Base-by-base conservation (phyloP, 2,113 vertebrate species). In the Myotis yumanensis region DNA sequence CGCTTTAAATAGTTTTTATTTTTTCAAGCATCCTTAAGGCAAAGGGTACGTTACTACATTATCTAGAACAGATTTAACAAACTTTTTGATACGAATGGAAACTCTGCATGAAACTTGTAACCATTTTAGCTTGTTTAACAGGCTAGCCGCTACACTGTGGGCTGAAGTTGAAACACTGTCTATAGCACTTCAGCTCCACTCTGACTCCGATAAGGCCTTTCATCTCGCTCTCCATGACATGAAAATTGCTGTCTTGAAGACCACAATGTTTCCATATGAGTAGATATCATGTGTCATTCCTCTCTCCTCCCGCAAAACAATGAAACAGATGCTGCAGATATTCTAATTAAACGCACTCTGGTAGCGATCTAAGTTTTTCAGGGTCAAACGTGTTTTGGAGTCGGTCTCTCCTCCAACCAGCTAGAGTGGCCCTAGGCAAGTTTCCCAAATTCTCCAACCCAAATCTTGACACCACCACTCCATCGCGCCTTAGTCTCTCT, bases 1-100 rank as follows among this genome's bases (percentile, higher is more conserved):
- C 66, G 79, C 59, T 95, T 95, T 48, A 92, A 93, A 84, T 68
- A 79, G 71, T 76, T 95, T 75, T 37, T 35, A 1, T 85, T 88
- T 86, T 52, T 46, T 88, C 75, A 94, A 89, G 86, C 52, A 92
- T 92, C 94, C 94, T 95, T 93, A 93, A 92, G 66, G 69, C 43
- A 77, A 85, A 92, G 35, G 51, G 23, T 28, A 43, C 76, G 17
- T 71, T 73, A 57, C 77, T 69, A 93, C 82, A 86, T 89, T 64
- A 90, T 87, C 76, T 46, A 35, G n/a, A 57, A 62, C 68, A 77
- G 54, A 86, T 14, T 66, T 71, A 82, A 73, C 66, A 72, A 87
- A 84, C 32, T 52, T 23, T 89, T 43, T 90, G 85, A 80, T 73
- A 83, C 88, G 75, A 82, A 82, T 30, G 23, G 51, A 90, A 91